These are phyloP conservation scores for Luehdorfia chinensis DNA, from an alignment of 1,140 invertebrate species.

Conservation along the genomic window DNA sequence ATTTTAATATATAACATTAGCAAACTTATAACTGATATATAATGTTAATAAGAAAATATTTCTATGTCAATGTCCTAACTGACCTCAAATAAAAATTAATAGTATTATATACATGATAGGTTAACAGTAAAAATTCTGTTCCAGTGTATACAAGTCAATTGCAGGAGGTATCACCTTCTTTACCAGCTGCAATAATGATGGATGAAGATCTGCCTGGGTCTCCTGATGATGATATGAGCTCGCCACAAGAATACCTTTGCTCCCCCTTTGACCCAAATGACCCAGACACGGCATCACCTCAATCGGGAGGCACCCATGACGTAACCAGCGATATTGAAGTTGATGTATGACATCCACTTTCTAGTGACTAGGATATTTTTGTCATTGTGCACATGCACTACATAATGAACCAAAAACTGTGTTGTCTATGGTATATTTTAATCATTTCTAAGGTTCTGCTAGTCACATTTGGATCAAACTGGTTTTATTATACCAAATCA, in stretches of 20 bases:
- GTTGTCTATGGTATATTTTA: neutral
- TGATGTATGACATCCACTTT: slow-evolving; percentile 67
- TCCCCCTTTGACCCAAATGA: slow-evolving; percentile 45
- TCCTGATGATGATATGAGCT: slow-evolving; percentile 52
- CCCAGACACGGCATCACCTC: slow-evolving; percentile 39
- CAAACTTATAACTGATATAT: too few species aligned
- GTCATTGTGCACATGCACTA: neutral
- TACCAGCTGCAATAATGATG: slow-evolving; percentile 73
- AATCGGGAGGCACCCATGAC: slow-evolving; percentile 45
- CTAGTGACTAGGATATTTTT: slow-evolving; percentile 11
- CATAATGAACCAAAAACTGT: slow-evolving; percentile 4
- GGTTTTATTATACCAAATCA: slow-evolving; percentile 13
- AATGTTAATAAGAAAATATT: too few species aligned
- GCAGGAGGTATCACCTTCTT: slow-evolving; percentile 66
- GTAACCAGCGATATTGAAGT: slow-evolving; percentile 64
- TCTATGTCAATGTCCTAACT: too few species aligned
- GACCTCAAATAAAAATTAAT: too few species aligned
- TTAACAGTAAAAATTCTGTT: too few species aligned
- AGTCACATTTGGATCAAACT: slow-evolving; percentile 31
- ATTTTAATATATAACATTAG: too few species aligned
- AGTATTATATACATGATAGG: too few species aligned
- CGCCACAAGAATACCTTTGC: slow-evolving; percentile 49
- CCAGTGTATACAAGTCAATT: slow-evolving; percentile 72
- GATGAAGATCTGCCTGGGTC: slow-evolving; percentile 58
- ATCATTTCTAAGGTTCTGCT: slow-evolving; percentile 16